Percentiles rank a stretch among this genome's conserved stretches.
These are phyloP conservation scores for Sarcophaga subvicina DNA, from an alignment of 2,888 invertebrate species.

Conservation along the genomic window DNA sequence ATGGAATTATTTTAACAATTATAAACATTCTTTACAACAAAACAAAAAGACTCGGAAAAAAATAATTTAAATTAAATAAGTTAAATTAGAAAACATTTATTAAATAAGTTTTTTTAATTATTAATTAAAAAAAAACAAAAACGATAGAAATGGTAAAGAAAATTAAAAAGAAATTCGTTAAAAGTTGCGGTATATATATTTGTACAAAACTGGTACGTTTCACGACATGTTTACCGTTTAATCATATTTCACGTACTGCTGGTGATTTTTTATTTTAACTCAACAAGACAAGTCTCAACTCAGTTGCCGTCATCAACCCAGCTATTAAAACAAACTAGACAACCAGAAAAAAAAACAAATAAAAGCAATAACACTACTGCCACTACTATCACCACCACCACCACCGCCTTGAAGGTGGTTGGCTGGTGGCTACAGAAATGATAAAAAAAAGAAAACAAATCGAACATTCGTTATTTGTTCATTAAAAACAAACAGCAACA, in stretches of 20 bases:
- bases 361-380: slow-evolving; percentile 23
- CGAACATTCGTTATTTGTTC: slow-evolving; percentile 62
- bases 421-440: slow-evolving; percentile 5
- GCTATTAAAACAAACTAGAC: not conserved
- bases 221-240: slow-evolving; percentile 80
- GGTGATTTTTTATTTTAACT: slow-evolving; percentile 56
- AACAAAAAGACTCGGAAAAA: slow-evolving; percentile 19
- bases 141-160: not conserved
- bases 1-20: slow-evolving; percentile 63
- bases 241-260: slow-evolving; percentile 80
- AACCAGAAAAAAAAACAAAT: slow-evolving; percentile 46
- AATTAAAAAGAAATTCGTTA: slow-evolving; percentile 28
- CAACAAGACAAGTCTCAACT: slow-evolving; percentile 59
- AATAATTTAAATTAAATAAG: not conserved
- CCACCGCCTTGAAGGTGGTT: slow-evolving; percentile 26
- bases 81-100: slow-evolving; percentile 42
- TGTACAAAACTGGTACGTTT: slow-evolving; percentile 44
- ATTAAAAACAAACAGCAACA: slow-evolving; percentile 34
- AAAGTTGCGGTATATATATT: slow-evolving; percentile 16
- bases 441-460: slow-evolving; percentile 26
- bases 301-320: slow-evolving; percentile 44
- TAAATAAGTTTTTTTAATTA: slow-evolving; percentile 47
- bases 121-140: slow-evolving; percentile 7
- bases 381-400: slow-evolving; percentile 20
- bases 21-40: slow-evolving; percentile 17